These are phyloP conservation scores for Podarcis lilfordi DNA, from an alignment of 2,797 vertebrate genomes.

Conservation along the genomic window DNA sequence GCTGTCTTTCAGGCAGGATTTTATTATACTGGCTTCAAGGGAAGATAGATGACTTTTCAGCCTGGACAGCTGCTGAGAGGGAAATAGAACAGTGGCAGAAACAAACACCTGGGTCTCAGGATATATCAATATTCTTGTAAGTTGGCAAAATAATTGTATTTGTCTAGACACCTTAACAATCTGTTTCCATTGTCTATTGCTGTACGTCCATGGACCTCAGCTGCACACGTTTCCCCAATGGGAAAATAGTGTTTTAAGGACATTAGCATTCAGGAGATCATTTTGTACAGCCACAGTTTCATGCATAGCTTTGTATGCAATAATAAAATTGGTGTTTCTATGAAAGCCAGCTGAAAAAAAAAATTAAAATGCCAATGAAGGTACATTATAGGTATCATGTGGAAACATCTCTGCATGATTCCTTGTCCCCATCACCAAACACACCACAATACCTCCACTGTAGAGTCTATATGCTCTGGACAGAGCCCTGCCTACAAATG, in stretches of 20 bases:
- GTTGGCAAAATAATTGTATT: constrained; percentile 38
- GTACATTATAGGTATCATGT: neutral
- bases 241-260: constrained; percentile 16
- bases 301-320: neutral
- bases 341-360: neutral
- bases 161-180: constrained; percentile 45
- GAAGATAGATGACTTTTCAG: constrained; percentile 38
- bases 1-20: constrained; percentile 17
- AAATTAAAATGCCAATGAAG: neutral
- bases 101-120: constrained; percentile 42
- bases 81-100: constrained; percentile 31
- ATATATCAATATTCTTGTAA: constrained; percentile 39
- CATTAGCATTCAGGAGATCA: constrained; percentile 21
- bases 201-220: constrained; percentile 3
- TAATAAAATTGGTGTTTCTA: neutral
- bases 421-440: neutral
- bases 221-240: constrained; percentile 21
- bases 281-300: neutral
- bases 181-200: constrained; percentile 32
- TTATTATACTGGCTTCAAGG: constrained; percentile 26
- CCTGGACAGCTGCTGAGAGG: constrained; percentile 19
- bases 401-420: neutral
- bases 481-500: neutral
- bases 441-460: neutral
- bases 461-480: neutral